These are phyloP conservation scores for Hyposmocoma kahamanoa DNA, from an alignment of 1,140 invertebrate species.

Conservation along the genomic window DNA sequence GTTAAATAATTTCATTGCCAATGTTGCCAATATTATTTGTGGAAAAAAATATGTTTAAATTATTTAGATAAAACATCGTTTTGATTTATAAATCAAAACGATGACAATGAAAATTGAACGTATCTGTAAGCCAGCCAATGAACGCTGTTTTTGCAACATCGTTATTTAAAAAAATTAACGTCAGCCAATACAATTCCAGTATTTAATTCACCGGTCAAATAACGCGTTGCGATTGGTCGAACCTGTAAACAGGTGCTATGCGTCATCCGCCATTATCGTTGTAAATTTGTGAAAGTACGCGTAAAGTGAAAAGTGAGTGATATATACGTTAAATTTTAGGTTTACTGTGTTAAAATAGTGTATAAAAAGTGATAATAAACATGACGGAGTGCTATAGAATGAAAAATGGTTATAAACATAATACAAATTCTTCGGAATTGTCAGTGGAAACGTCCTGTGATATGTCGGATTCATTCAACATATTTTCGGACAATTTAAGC, in stretches of 20 bases:
- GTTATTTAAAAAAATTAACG: conserved; percentile 57
- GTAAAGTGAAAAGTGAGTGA: conserved; percentile 47
- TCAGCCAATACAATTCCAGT: conserved; percentile 38
- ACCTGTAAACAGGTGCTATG: conserved; percentile 61
- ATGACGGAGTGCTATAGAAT: conserved; percentile 65
- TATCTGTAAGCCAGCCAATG: neutral
- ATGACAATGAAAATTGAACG: neutral
- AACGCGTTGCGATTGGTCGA: conserved; percentile 43
- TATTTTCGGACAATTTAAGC: conserved; percentile 63
- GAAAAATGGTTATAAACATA: conserved; percentile 47
- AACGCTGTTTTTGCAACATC: conserved; percentile 7
- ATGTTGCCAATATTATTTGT: too few species aligned
- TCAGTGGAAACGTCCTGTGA: conserved; percentile 60
- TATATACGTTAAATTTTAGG: conserved; percentile 17
- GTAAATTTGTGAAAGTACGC: conserved; percentile 54
- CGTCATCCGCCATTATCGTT: conserved; percentile 69
- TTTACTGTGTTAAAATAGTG: conserved; percentile 35
- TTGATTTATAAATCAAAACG: neutral
- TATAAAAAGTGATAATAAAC: conserved; percentile 41
- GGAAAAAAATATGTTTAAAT: too few species aligned
- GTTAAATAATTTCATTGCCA: too few species aligned
- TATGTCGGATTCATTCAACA: conserved; percentile 60
- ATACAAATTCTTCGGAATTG: conserved; percentile 57
- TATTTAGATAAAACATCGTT: neutral
- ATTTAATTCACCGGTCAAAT: conserved; percentile 59